Conservation (phyloP, 2,113 vertebrate species). For the Okapia johnstoni region DNA sequence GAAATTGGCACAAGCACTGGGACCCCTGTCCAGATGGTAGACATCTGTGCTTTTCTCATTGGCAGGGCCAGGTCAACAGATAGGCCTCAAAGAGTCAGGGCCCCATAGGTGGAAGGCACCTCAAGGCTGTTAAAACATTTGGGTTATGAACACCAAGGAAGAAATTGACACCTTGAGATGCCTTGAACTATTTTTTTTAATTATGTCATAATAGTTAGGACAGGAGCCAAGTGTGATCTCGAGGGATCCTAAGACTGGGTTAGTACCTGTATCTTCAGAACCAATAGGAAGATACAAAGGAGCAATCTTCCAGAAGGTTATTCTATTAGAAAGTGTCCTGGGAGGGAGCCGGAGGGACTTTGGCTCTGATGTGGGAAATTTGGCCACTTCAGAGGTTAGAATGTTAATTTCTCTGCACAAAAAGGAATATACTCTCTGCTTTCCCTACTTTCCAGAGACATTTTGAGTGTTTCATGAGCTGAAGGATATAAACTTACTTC, state of each 20-base stretch:
- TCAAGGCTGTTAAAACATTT: conserved; percentile 47
- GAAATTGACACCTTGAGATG: conserved; percentile 6
- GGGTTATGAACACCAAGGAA: conserved; percentile 11
- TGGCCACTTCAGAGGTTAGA: background rate
- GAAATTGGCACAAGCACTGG: conserved; percentile 51
- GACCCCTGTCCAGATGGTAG: conserved; percentile 66
- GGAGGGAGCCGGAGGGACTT: background rate
- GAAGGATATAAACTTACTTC: background rate
- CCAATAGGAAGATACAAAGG: background rate
- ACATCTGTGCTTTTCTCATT: conserved; percentile 60
- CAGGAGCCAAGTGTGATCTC: background rate
- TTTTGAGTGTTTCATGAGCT: background rate
- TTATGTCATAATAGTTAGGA: background rate
- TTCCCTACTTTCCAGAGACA: background rate
- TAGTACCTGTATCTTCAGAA: background rate
- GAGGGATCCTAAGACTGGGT: background rate
- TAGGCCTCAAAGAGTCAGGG: background rate
- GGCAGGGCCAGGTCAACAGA: conserved; percentile 42
- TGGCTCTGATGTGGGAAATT: background rate
- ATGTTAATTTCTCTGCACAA: background rate
- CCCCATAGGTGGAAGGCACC: background rate
- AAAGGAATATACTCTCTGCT: background rate
- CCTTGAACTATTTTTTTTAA: background rate
- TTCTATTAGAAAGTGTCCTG: background rate
- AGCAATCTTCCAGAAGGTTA: background rate